Base-by-base conservation (phyloP, 2,113 vertebrate genomes). In the Coreoperca whiteheadi region DNA sequence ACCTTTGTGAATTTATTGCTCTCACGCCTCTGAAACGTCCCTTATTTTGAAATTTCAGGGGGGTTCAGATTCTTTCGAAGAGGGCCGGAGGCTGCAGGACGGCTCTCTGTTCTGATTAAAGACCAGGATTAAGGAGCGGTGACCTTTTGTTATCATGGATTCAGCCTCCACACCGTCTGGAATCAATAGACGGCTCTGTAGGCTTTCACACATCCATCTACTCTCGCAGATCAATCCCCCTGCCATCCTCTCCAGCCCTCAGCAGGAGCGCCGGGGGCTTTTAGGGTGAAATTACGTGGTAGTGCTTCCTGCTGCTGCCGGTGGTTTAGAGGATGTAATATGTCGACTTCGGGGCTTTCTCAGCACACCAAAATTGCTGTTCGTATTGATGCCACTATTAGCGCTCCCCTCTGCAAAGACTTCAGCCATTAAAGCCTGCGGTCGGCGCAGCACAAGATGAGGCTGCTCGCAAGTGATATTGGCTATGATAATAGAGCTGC, bases 401-500 rank as follows among this genome's bases (percentile, higher is more conserved):
- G 85, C 51, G 34, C 75, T 74, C 74, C 69, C 80, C 74, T 86
- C 82, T n/a, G 88, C 70, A 48, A 74, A 85, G 90, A 83, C 84
- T 83, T 79, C 54, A 78, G 75, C 86, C 91, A 90, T 91, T 86
- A 91, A 78, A 88, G 87, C 83, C 77, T 21, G 74, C 21, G 51
- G 84, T 54, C 53, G 34, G 72, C 54, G 34, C 61, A 46, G 77
- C 65, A 37, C 77, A 65, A 74, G 79, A 85, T 43, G 79, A 77
- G 57, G 54, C 84, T 73, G 75, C 63, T 48, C 56, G 34, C 59
- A 11, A 46, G 66, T 28, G 59, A 86, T 85, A 89, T 87, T 89
- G 89, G 83, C 87, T 72, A 66, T 77, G 76, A 89, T 91, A 80
- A 86, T 77, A 72, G 86, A 63, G 96, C 96, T 95, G 96, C 96